A percentile compares a stretch with the other conserved stretches of the same genome.
These are phyloP conservation scores for Heliconius himera DNA, from an alignment of 1,140 invertebrate species.

Conservation along the genomic window DNA sequence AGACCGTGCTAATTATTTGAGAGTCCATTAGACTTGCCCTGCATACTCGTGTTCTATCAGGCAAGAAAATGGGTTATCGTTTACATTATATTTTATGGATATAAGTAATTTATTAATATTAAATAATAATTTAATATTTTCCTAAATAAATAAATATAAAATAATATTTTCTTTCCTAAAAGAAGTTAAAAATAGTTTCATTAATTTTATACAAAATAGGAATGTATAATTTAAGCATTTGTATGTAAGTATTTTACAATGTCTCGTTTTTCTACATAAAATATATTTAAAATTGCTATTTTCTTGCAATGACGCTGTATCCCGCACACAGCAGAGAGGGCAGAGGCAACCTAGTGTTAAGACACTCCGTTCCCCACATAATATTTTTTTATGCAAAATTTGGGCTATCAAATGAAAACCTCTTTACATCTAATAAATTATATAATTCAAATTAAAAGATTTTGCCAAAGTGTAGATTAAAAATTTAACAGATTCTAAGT, in stretches of 20 bases:
- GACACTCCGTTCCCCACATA: no score
- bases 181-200: neutral
- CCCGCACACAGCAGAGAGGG: no score
- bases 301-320: no score
- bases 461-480: neutral
- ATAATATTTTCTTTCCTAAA: no score
- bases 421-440: neutral
- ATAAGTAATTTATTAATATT: neutral
- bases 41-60: neutral
- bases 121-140: no score
- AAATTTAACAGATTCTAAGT: conserved; percentile 9
- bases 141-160: no score
- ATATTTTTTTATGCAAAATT: neutral
- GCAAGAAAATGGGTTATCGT: conserved; percentile 28
- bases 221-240: neutral
- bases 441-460: neutral
- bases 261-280: no score
- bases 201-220: neutral
- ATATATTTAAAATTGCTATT: no score
- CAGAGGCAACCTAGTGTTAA: no score
- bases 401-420: neutral
- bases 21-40: conserved; percentile 23
- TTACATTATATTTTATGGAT: conserved; percentile 18
- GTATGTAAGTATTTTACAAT: no score
- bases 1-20: conserved; percentile 50